phyloP scores from a whole-genome alignment of 2,888 invertebrate species.

The Cantharis flavilabris region DNA sequence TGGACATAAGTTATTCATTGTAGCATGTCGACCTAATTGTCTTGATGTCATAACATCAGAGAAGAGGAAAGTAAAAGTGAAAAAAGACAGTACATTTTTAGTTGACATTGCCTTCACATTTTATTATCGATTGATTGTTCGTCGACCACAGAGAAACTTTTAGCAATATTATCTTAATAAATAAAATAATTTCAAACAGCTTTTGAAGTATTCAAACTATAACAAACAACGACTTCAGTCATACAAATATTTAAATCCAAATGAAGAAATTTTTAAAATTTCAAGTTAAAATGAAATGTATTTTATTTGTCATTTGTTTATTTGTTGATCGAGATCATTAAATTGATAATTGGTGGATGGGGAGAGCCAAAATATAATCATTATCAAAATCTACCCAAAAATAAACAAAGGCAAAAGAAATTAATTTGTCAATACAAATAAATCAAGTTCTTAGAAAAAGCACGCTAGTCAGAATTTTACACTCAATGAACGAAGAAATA shows the following conservation, averaged over 20 bases:
- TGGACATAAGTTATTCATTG: conserved; percentile 1
- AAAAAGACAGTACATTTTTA: background rate
- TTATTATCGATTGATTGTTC: background rate
- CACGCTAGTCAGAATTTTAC: background rate
- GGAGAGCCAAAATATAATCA: background rate
- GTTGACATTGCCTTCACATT: background rate
- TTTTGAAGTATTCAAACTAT: background rate
- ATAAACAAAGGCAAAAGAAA: background rate
- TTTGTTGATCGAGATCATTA: background rate
- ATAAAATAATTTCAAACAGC: background rate
- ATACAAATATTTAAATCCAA: background rate
- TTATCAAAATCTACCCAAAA: background rate
- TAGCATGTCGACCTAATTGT: conserved; percentile 1
- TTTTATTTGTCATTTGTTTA: too few species aligned
- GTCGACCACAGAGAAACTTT: background rate
- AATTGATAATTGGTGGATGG: background rate
- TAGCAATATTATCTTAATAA: background rate
- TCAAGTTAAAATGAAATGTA: too few species aligned
- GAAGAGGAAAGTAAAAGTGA: background rate
- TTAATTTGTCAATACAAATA: background rate
- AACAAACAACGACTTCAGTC: background rate
- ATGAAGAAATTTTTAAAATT: too few species aligned
- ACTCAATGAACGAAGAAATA: background rate
- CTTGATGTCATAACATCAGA: background rate
- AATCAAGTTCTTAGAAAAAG: background rate